Evolutionary conservation across 2,888 invertebrate species (phyloP).

Genomic region (Lochmaea capreae): DNA sequence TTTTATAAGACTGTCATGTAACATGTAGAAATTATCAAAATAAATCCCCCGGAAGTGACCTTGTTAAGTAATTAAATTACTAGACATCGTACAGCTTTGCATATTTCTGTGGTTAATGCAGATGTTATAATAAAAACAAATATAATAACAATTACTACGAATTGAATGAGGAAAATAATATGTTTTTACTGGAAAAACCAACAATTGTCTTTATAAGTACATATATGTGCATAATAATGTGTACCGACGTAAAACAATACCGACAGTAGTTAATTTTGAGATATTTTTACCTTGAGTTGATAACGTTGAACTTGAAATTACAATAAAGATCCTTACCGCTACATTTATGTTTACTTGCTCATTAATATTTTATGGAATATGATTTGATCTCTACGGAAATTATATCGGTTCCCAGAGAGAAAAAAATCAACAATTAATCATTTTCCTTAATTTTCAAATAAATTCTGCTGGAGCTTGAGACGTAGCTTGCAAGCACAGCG

Average conservation of each 20-base stretch:
- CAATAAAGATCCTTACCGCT: neutral
- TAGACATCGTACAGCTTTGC: neutral
- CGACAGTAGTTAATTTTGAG: neutral
- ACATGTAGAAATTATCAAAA: neutral
- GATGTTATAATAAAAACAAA: neutral
- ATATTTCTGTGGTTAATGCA: neutral
- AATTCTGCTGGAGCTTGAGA: too few relatives aligned
- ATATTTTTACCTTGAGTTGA: neutral
- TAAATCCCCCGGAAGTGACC: neutral
- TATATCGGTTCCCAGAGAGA: too few relatives aligned
- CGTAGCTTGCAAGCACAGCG: too few relatives aligned
- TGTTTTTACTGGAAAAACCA: constrained; percentile 1
- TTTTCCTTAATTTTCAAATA: too few relatives aligned
- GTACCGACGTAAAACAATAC: neutral
- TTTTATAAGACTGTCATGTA: neutral
- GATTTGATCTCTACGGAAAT: too few relatives aligned
- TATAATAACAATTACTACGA: neutral
- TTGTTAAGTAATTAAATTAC: neutral
- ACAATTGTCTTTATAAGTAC: neutral
- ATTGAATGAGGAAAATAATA: neutral
- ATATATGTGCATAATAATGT: neutral
- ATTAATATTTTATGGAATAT: too few relatives aligned
- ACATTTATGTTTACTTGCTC: too few relatives aligned
- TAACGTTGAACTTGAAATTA: neutral
- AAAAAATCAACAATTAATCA: too few relatives aligned